These are phyloP conservation scores for Anthonomus grandis DNA, from an alignment of 1,140 invertebrate genomes.

Conservation along the genomic window DNA sequence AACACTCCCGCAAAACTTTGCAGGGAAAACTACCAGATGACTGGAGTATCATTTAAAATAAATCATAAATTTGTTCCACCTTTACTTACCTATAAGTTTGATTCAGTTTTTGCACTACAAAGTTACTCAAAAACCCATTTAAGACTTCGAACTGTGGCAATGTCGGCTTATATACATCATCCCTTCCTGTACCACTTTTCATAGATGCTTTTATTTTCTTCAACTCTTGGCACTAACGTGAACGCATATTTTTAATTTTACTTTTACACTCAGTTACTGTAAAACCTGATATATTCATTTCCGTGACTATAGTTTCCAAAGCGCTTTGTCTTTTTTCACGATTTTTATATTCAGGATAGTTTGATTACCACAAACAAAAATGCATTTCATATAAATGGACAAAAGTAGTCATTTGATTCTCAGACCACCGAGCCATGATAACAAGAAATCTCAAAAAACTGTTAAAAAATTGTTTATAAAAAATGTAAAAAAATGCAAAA, in stretches of 20 bases:
- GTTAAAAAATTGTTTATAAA: not conserved
- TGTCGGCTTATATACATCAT: not conserved
- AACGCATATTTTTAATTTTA: not conserved
- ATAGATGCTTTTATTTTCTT: not conserved
- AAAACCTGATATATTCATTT: not conserved
- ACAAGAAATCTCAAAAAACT: not conserved
- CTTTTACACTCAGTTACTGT: not conserved
- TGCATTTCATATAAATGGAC: constrained; percentile 2
- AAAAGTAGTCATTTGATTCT: not conserved
- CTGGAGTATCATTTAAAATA: too few species aligned
- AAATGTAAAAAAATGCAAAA: too few species aligned
- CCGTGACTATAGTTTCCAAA: not conserved
- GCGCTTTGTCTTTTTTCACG: not conserved
- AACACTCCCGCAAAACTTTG: too few species aligned
- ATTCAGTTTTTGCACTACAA: not conserved
- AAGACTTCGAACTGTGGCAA: not conserved
- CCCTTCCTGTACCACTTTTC: not conserved
- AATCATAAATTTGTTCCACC: too few species aligned
- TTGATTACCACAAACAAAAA: not conserved
- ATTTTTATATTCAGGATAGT: not conserved
- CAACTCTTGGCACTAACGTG: not conserved
- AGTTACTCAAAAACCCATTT: not conserved
- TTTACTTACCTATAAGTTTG: not conserved
- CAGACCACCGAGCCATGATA: not conserved
- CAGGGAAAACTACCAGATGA: too few species aligned